Percentiles rank a stretch among this genome's conserved stretches.
Evolutionary conservation across 2,888 invertebrate species (phyloP).

Genomic region (Heliconius sara): DNA sequence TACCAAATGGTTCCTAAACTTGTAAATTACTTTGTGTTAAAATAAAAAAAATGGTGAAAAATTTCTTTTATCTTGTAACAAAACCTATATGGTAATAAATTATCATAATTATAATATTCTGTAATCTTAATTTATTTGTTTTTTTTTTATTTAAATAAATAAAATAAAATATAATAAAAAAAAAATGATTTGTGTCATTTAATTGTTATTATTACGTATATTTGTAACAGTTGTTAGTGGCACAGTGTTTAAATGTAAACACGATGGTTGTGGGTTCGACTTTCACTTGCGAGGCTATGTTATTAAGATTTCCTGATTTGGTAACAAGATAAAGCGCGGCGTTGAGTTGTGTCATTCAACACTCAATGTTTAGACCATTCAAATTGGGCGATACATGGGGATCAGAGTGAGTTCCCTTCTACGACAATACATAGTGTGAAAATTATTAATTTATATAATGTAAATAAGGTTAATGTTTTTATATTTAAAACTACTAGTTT

Average conservation of each 20-base stretch:
- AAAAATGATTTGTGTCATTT: not conserved
- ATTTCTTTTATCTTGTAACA: constrained; percentile 58
- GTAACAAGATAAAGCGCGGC: no score
- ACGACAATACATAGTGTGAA: not conserved
- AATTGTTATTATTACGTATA: no score
- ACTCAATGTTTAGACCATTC: no score
- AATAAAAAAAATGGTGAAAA: constrained; percentile 51
- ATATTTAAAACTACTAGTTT: not conserved
- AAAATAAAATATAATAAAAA: not conserved
- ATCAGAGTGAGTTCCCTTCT: no score
- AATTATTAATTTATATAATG: not conserved
- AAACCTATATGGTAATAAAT: constrained; percentile 62
- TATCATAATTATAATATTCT: not conserved
- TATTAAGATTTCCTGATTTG: not conserved
- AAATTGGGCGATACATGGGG: no score
- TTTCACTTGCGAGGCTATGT: not conserved
- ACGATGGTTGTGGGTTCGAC: not conserved
- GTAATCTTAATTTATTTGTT: not conserved
- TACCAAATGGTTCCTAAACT: constrained; percentile 12
- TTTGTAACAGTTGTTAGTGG: not conserved
- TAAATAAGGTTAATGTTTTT: no score
- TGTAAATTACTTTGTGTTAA: constrained; percentile 12
- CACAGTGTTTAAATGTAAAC: no score
- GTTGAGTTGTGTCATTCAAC: no score
- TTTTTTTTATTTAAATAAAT: not conserved